Conservation (phyloP, 2,113 vertebrate genomes). For the Nannobrachium achirus region DNA sequence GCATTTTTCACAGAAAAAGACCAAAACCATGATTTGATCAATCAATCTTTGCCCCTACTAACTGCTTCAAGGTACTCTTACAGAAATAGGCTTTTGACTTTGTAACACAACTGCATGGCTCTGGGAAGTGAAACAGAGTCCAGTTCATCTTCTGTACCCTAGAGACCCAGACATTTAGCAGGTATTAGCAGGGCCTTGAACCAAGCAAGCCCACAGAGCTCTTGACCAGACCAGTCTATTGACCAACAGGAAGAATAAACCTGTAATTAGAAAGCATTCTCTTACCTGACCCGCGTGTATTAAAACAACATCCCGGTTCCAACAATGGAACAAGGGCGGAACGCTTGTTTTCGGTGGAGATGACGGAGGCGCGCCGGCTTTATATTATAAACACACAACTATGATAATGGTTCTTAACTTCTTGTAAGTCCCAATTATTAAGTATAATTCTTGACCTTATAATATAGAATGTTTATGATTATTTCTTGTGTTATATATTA, state of each 20-base stretch:
- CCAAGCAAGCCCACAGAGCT: not conserved
- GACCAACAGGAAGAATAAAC: conserved; percentile 43
- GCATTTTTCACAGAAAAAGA: not conserved
- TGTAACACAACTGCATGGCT: conserved; percentile 1
- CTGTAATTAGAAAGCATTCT: conserved; percentile 45
- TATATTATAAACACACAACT: no score
- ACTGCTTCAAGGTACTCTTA: conserved; percentile 2
- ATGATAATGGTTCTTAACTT: no score
- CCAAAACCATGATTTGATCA: not conserved
- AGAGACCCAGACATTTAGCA: conserved; percentile 9
- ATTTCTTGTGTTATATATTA: no score
- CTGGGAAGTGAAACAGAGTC: not conserved
- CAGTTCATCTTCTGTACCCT: not conserved
- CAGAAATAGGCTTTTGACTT: not conserved
- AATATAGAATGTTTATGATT: no score
- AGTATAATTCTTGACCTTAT: no score
- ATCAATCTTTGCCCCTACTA: conserved; percentile 6
- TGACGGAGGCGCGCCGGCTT: no score
- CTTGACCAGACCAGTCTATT: conserved; percentile 26
- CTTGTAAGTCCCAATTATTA: no score
- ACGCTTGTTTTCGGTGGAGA: no score
- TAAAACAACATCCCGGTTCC: no score
- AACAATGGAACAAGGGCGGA: no score
- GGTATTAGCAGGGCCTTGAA: conserved; percentile 12
- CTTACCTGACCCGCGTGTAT: no score